A percentile compares a stretch with the other conserved stretches of the same genome.
Conservation (phyloP, 2,113 vertebrate genomes). For the Dendropsophus ebraccatus region DNA sequence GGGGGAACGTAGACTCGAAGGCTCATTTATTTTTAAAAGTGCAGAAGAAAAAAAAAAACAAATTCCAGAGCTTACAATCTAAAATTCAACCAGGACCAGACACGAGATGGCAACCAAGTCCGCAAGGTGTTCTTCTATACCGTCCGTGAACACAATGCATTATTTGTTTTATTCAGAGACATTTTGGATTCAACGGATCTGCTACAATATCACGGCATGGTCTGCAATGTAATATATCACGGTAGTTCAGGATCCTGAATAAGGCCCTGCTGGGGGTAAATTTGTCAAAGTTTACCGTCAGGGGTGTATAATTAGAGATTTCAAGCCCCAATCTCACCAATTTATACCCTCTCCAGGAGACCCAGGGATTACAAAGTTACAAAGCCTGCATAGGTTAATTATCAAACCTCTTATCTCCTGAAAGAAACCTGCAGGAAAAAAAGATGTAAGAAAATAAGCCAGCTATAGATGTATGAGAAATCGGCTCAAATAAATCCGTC, state of each 20-base stretch:
- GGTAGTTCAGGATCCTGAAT: background rate
- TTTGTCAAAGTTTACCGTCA: conserved; percentile 32
- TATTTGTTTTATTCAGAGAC: background rate
- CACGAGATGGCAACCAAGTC: background rate
- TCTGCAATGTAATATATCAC: background rate
- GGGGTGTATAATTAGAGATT: conserved; percentile 38
- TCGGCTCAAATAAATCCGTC: background rate
- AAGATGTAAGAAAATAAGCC: conserved; percentile 19
- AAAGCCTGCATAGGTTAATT: conserved; percentile 35
- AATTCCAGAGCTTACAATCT: conserved; percentile 31
- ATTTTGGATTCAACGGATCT: background rate
- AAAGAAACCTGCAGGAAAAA: conserved; percentile 21
- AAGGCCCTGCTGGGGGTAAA: conserved; percentile 24
- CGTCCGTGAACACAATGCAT: background rate
- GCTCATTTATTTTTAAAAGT: conserved; percentile 44
- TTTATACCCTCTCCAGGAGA: conserved; percentile 41
- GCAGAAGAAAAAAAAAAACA: background rate
- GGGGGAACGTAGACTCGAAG: conserved; percentile 2
- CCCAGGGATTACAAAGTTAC: conserved; percentile 45
- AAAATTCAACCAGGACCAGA: background rate
- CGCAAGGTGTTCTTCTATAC: background rate
- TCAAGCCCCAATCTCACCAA: conserved; percentile 19
- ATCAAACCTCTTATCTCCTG: conserved; percentile 47
- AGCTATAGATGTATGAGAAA: background rate
- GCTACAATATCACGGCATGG: background rate